These are phyloP conservation scores for Moxostoma hubbsi DNA, from an alignment of 2,797 vertebrate species.

Conservation along the genomic window DNA sequence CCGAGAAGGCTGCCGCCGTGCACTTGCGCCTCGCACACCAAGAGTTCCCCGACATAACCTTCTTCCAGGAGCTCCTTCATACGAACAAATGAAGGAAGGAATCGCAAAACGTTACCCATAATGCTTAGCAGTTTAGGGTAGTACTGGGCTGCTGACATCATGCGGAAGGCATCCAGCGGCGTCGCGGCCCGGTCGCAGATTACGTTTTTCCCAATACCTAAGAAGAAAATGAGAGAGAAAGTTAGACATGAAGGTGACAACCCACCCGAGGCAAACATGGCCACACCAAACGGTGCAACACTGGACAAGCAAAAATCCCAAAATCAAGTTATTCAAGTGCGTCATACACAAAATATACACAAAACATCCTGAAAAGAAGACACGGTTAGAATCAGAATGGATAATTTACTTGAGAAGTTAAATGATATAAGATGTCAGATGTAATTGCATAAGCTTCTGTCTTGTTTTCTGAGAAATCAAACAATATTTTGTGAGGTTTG, in stretches of 20 bases:
- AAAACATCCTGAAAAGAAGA: no score
- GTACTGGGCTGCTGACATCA: constrained; percentile 99
- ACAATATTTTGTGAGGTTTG: no score
- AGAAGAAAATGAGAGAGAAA: not conserved
- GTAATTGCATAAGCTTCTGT: no score
- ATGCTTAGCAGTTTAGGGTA: constrained; percentile 99
- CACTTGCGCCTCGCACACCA: constrained; percentile 95
- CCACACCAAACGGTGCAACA: no score
- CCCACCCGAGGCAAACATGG: no score
- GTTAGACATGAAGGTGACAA: not conserved
- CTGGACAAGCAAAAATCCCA: no score
- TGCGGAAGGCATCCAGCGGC: constrained; percentile 94
- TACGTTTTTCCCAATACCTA: constrained; percentile 97
- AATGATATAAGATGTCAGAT: not conserved
- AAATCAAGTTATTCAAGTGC: no score
- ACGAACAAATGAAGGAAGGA: constrained; percentile 92
- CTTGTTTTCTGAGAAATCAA: not conserved
- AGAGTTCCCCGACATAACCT: constrained; percentile 91
- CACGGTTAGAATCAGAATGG: no score
- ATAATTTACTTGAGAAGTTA: not conserved
- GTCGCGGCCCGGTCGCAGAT: constrained; percentile 97
- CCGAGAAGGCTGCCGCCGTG: constrained; percentile 94
- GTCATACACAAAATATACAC: no score
- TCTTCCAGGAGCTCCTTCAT: constrained; percentile 98
- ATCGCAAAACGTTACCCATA: constrained; percentile 97